Evolutionary conservation across 2,797 vertebrate genomes (phyloP).

Genomic region (Sardinella longiceps): DNA sequence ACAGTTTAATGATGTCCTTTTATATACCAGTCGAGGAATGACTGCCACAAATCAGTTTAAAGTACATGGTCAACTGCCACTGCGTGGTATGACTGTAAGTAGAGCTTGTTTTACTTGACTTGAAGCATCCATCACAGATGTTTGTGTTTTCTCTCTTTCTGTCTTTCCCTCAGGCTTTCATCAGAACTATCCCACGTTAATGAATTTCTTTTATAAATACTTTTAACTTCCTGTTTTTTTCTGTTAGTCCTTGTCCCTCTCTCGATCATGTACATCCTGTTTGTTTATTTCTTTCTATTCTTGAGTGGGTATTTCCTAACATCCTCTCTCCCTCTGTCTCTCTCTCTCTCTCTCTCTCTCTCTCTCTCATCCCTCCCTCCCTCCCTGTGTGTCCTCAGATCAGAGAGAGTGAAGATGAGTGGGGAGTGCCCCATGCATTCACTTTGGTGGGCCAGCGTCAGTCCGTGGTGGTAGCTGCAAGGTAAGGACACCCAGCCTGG

Average conservation of each 20-base stretch:
- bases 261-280: background rate
- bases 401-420: constrained; percentile 94
- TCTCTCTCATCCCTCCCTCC: no score
- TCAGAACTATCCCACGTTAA: background rate
- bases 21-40: constrained; percentile 95
- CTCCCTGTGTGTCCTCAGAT: constrained; percentile 75
- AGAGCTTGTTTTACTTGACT: background rate
- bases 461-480: constrained; percentile 91
- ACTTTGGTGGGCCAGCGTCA: constrained; percentile 89
- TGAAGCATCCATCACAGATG: background rate
- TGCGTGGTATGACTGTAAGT: constrained; percentile 94
- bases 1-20: constrained; percentile 91
- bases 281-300: constrained; percentile 12
- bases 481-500: constrained; percentile 69
- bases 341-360: no score
- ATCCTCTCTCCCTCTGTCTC: constrained; percentile 8
- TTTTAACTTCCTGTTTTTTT: background rate
- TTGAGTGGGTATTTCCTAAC: constrained; percentile 14
- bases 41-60: constrained; percentile 94
- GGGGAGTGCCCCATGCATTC: constrained; percentile 94
- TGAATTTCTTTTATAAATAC: background rate
- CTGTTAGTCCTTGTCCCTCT: background rate
- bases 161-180: background rate
- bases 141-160: background rate
- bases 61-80: constrained; percentile 89